Base-by-base conservation (phyloP, 2,888 invertebrate species). In the Anthophora plumipes region DNA sequence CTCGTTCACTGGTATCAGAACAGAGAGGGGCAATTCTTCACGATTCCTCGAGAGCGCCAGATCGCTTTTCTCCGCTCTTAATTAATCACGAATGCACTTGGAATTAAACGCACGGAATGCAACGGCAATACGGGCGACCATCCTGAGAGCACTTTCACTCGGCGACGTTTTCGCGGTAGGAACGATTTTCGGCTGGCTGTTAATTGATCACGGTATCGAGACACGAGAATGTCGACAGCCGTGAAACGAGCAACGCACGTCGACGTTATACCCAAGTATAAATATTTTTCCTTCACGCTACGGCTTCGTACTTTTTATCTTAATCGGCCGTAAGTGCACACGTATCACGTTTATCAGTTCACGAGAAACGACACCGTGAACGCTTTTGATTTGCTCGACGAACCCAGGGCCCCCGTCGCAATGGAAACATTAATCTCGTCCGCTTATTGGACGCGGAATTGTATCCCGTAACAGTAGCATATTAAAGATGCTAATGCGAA, bases 31-130 rank as follows among this genome's bases (percentile, higher is more conserved):
- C 39, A 50, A 71, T 63, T 66, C 74, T 60, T 70, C 81, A 39
- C 69, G 81, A 82, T 81, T 67, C 63, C 37, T 59, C 46, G 52
- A 52, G 46, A 46, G 41, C 39, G 55, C 52, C 17, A 57, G 73
- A 82, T 73, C 77, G 55, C 64, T 77, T 73, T 55, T 59, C 72
- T 50, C 77, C 59, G 77, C 57, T 82, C 70, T 82, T 82, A 82
- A 82, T 82, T 82, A 81, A 81, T 70, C 81, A 81, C 81, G 81
- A 80, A 66, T 66, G 66, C 81, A 70, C 66, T 67, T 31, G 60
- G 70, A 57, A 67, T 75, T 31, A 48, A 75, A 74, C 75, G 79
- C 72, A 59, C 67, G 66, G 74, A 70, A 80, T 80, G 74, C 74
- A 39, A 22, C 73, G 46, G 52, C 64, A 54, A 50, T 3, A 31